A percentile compares a stretch with the other conserved stretches of the same genome.
Conservation (phyloP, 2,113 vertebrate genomes). For the Willisornis vidua region DNA sequence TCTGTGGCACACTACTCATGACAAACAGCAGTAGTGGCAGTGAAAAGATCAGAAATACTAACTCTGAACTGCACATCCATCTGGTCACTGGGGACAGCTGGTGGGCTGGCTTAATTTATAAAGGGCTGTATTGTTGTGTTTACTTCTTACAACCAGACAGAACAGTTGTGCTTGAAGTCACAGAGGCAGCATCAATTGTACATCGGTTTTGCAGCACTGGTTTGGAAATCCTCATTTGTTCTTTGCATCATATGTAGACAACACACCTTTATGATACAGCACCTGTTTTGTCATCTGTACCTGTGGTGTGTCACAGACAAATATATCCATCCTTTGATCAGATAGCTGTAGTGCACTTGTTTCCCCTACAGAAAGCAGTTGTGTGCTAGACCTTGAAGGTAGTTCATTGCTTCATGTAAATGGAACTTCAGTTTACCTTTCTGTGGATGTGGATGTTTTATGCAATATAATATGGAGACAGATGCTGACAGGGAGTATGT, state of each 20-base stretch:
- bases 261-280: not conserved
- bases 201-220: not conserved
- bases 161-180: not conserved
- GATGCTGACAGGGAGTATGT: not conserved
- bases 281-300: not conserved
- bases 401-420: not conserved
- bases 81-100: not conserved
- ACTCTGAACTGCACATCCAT: not conserved
- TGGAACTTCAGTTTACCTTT: not conserved
- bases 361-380: not conserved
- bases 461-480: not conserved
- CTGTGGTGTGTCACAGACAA: not conserved
- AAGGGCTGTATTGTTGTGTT: not conserved
- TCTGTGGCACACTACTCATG: not conserved
- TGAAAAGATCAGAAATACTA: not conserved
- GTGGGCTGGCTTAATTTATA: not conserved
- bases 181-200: not conserved
- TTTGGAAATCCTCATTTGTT: not conserved
- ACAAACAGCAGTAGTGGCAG: not conserved
- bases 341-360: not conserved
- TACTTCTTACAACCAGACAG: not conserved
- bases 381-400: not conserved
- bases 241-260: not conserved
- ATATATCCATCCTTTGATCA: not conserved
- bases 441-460: not conserved